Base-by-base conservation (phyloP, 2,888 invertebrate genomes). In the Pyrrhosoma nymphula region DNA sequence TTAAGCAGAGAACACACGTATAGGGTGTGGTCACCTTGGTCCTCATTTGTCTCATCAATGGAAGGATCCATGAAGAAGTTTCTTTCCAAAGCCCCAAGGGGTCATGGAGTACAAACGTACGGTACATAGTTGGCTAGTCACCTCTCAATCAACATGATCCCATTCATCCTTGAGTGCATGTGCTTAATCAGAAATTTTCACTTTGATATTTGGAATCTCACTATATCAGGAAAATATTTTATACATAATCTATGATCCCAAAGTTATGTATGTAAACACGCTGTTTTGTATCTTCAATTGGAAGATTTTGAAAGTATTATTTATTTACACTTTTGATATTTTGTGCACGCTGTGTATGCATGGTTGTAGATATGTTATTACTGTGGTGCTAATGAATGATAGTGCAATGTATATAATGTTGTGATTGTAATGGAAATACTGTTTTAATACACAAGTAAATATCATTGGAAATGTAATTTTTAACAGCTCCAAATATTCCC, bases 321-420 rank as follows among this genome's bases (percentile, higher is more conserved):
- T 93, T 93, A 69, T 93, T 47, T 93, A 93, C 69, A 60, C n/a
- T 93, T 91, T 93, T 93, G 93, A 93, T 93, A 93, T 82, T 82
- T 82, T 82, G 35, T 93, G 93, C 69, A 93, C 69, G 93, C 93
- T 93, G 93, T 93, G 93, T 47, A 93, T 69, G 75, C 69, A 69
- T 93, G 93, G 93, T 93, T 93, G 93, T 69, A 63, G 69, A 93
- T 69, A 63, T 93, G 93, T 93, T 93, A 39, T 93, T 93, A 91
- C 63, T 93, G 93, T 69, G 93, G 93, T 93, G 93, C 93, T 93
- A 93, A 93, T 93, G 93, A 93, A 55, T 93, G 93, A 93, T 93
- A 93, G 93, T 69, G n/a, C 12, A 75, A n/a, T 93, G 93, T 93
- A 93, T n/a, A 93, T 93, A 93, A 69, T 93, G 47, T 93, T 75